Percentiles rank a stretch among this genome's conserved stretches.
These are phyloP conservation scores for Drosophila hawaiiensis DNA, from an alignment of 2,888 invertebrate species.

Conservation along the genomic window DNA sequence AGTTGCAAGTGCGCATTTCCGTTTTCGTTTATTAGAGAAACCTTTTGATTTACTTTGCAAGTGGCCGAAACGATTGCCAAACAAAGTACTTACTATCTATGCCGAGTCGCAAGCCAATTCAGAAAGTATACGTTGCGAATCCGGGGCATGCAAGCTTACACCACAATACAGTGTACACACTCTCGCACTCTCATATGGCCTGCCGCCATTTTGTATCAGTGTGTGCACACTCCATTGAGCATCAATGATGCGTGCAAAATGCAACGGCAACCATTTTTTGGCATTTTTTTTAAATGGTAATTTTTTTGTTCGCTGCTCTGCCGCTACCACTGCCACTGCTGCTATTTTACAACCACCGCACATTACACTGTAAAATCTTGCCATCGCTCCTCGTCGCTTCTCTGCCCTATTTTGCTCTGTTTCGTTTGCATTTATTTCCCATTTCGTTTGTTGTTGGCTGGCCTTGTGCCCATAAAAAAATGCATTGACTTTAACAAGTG, in stretches of 20 bases:
- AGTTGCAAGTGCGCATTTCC: slow-evolving; percentile 69
- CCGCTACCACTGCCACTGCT: slow-evolving; percentile 29
- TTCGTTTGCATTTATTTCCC: slow-evolving; percentile 23
- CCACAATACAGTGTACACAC: slow-evolving; percentile 20
- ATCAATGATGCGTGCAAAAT: slow-evolving; percentile 83
- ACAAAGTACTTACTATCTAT: slow-evolving; percentile 52
- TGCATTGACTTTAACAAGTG: slow-evolving; percentile 72
- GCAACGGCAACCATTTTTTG: slow-evolving; percentile 76
- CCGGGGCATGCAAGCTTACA: slow-evolving; percentile 53
- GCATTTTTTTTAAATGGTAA: slow-evolving; percentile 54
- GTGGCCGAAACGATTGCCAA: slow-evolving; percentile 70
- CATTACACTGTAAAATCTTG: slow-evolving; percentile 59
- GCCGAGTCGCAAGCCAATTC: slow-evolving; percentile 30
- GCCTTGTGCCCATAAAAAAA: slow-evolving; percentile 59
- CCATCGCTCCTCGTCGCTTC: not conserved
- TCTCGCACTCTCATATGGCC: slow-evolving; percentile 27
- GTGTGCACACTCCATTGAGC: slow-evolving; percentile 82
- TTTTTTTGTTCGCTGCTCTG: slow-evolving; percentile 46
- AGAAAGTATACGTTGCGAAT: slow-evolving; percentile 34
- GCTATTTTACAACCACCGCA: slow-evolving; percentile 52
- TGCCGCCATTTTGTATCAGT: slow-evolving; percentile 81
- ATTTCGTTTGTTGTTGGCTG: slow-evolving; percentile 29
- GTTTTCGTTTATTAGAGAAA: slow-evolving; percentile 72
- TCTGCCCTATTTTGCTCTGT: not conserved
- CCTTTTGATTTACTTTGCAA: slow-evolving; percentile 76